These are phyloP conservation scores for Drosophila aldrichi DNA, from an alignment of 2,888 invertebrate species.

Conservation along the genomic window DNA sequence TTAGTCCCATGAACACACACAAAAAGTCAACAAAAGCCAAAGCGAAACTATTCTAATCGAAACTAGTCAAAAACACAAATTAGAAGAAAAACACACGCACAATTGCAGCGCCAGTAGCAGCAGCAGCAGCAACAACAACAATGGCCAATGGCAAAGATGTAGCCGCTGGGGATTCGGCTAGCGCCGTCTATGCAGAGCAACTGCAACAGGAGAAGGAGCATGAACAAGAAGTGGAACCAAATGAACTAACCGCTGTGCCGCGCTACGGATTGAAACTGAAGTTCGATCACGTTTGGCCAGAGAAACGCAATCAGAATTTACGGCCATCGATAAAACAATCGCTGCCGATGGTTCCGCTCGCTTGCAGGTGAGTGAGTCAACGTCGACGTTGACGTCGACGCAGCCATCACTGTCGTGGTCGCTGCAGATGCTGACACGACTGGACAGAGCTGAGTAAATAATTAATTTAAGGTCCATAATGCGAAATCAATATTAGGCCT, in stretches of 20 bases:
- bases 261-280: constrained; percentile 90
- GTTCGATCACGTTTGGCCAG: constrained; percentile 91
- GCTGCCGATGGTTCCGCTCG: constrained; percentile 89
- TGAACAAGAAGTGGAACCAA: constrained; percentile 47
- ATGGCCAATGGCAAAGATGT: constrained; percentile 45
- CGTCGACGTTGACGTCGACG: constrained; percentile 8
- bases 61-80: constrained; percentile 23
- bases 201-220: constrained; percentile 44
- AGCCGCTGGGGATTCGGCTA: constrained; percentile 74
- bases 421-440: constrained; percentile 27
- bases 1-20: constrained; percentile 9
- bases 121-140: constrained; percentile 12
- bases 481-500: constrained; percentile 70
- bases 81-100: constrained; percentile 27
- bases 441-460: constrained; percentile 51
- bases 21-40: constrained; percentile 5
- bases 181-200: constrained; percentile 80
- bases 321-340: constrained; percentile 89
- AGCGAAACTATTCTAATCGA: constrained; percentile 25
- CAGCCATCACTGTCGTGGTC: constrained; percentile 1
- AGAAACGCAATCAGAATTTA: constrained; percentile 89
- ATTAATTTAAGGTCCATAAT: constrained; percentile 68
- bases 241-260: constrained; percentile 86
- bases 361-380: constrained; percentile 88
- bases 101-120: constrained; percentile 34